phyloP scores from a whole-genome alignment of 2,888 invertebrate species.

The Muscina levida region DNA sequence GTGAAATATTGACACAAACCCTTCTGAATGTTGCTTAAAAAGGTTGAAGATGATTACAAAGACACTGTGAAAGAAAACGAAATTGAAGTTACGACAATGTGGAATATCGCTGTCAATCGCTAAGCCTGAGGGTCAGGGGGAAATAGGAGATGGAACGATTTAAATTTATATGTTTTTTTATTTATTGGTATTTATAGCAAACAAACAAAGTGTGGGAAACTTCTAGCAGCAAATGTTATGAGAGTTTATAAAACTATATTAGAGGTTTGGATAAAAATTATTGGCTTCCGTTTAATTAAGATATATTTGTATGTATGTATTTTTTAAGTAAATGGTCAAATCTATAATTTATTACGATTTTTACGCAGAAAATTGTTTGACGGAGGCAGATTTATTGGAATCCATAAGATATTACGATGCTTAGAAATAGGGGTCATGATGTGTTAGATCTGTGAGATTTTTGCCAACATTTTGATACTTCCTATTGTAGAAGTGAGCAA shows the following conservation, averaged over 20 bases:
- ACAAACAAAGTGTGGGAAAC: conserved; percentile 46
- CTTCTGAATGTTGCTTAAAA: conserved; percentile 29
- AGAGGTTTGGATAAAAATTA: background rate
- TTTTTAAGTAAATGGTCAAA: background rate
- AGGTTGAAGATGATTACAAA: background rate
- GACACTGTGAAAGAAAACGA: no score
- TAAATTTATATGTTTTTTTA: conserved; percentile 43
- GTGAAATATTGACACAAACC: conserved; percentile 29
- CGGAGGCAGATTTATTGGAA: no score
- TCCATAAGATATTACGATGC: no score
- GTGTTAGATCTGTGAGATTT: no score
- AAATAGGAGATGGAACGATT: conserved; percentile 15
- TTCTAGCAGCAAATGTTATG: background rate
- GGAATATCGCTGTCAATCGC: background rate
- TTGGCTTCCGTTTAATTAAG: conserved; percentile 22
- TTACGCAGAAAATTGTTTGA: background rate
- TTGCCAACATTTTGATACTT: no score
- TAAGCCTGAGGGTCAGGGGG: no score
- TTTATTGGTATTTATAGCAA: no score
- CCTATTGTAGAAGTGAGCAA: no score
- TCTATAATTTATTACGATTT: no score
- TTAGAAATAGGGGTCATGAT: no score
- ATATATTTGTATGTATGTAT: background rate
- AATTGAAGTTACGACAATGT: background rate
- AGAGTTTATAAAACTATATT: background rate